phyloP scores from a whole-genome alignment of 2,888 invertebrate species.

The Didymodactylos carnosus region DNA sequence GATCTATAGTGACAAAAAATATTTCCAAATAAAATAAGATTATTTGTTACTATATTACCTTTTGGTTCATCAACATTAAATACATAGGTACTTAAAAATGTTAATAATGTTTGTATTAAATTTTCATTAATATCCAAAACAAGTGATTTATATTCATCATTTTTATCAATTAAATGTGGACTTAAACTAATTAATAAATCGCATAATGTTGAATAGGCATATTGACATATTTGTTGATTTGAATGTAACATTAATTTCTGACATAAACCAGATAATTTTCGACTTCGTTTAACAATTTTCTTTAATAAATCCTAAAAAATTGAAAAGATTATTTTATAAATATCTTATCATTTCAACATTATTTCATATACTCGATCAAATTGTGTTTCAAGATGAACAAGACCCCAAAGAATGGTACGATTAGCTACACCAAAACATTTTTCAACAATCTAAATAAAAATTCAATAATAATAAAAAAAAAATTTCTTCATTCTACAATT shows the following conservation, averaged over 20 bases:
- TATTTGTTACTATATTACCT: no score
- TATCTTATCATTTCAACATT: no score
- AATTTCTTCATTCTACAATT: no score
- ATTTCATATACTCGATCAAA: not conserved
- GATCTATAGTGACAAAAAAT: not conserved
- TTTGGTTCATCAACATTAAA: not conserved
- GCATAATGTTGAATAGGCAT: conserved; percentile 78
- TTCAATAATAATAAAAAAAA: not conserved
- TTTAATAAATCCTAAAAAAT: not conserved
- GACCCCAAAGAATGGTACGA: not conserved
- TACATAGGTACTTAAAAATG: not conserved
- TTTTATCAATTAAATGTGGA: conserved; percentile 45
- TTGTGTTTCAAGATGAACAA: not conserved
- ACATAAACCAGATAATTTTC: conserved; percentile 7
- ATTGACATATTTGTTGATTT: conserved; percentile 23
- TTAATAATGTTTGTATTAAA: not conserved
- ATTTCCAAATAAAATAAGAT: no score
- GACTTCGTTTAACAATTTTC: not conserved
- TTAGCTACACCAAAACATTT: not conserved
- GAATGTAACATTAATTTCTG: conserved; percentile 7
- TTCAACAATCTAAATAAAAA: not conserved
- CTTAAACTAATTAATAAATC: conserved; percentile 85
- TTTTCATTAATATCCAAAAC: not conserved
- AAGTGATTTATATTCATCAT: not conserved
- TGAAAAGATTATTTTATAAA: not conserved